Percentiles rank a stretch among this genome's conserved stretches.
These are phyloP conservation scores for Triplophysa tibetana DNA, from an alignment of 2,113 vertebrate genomes.

Conservation along the genomic window DNA sequence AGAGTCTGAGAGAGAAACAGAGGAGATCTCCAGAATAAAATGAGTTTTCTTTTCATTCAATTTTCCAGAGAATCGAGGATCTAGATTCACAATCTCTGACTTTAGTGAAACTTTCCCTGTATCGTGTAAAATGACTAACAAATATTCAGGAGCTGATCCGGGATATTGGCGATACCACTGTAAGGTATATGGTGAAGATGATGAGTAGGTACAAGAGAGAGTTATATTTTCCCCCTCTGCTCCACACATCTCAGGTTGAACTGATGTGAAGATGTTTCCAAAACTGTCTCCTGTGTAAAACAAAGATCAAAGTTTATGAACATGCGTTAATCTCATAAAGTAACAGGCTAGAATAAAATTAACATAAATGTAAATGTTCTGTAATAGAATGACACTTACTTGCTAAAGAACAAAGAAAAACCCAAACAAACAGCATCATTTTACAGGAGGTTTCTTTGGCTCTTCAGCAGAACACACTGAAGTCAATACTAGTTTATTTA, in stretches of 20 bases:
- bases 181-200: background rate
- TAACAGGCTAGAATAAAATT: background rate
- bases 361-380: background rate
- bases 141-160: slow-evolving; percentile 10
- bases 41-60: background rate
- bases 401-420: background rate
- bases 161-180: slow-evolving; percentile 29
- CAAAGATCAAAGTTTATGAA: background rate
- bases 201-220: slow-evolving; percentile 19
- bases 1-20: background rate
- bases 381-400: background rate
- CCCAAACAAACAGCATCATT: background rate
- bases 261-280: slow-evolving; percentile 13
- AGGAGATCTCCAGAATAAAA: slow-evolving; percentile 1
- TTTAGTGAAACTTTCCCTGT: background rate
- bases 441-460: background rate
- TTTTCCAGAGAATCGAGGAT: background rate
- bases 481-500: background rate
- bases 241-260: background rate
- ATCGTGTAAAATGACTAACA: background rate
- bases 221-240: background rate
- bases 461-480: background rate
- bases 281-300: slow-evolving; percentile 16
- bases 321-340: background rate
- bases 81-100: background rate